These are phyloP conservation scores for Corythoichthys haematopterus DNA, from an alignment of 2,113 vertebrate species.

Conservation along the genomic window DNA sequence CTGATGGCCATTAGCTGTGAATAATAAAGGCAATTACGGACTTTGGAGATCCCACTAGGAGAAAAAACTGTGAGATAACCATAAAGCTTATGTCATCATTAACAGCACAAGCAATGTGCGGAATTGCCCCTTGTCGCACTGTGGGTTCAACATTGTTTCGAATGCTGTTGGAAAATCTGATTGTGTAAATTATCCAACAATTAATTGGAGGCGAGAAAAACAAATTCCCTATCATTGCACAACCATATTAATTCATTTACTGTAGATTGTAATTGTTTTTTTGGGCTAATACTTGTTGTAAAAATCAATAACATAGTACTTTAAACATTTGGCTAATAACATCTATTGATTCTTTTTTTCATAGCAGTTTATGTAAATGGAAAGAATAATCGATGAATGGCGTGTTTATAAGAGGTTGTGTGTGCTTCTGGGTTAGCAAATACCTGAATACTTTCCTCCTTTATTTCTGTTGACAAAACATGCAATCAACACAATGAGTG, in stretches of 20 bases:
- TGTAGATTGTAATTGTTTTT: slow-evolving; percentile 36
- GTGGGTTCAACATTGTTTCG: slow-evolving; percentile 37
- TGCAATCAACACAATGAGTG: slow-evolving; percentile 81
- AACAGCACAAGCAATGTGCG: slow-evolving; percentile 19
- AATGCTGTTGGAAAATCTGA: slow-evolving; percentile 18
- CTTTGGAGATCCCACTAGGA: slow-evolving; percentile 36
- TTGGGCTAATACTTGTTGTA: neutral
- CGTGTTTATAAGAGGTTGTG: slow-evolving; percentile 1
- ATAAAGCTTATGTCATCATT: slow-evolving; percentile 42
- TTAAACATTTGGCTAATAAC: slow-evolving; percentile 27
- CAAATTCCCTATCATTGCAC: slow-evolving; percentile 33
- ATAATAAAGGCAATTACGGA: slow-evolving; percentile 53
- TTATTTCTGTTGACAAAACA: slow-evolving; percentile 96
- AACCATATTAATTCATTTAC: slow-evolving; percentile 21
- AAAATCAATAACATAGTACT: slow-evolving; percentile 1
- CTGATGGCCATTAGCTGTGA: slow-evolving; percentile 55
- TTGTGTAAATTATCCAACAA: slow-evolving; percentile 35
- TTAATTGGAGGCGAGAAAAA: slow-evolving; percentile 36
- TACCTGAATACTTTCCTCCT: slow-evolving; percentile 98
- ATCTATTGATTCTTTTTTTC: slow-evolving; percentile 40
- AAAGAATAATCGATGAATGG: slow-evolving; percentile 26
- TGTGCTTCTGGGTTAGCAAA: slow-evolving; percentile 26
- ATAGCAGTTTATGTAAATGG: slow-evolving; percentile 31
- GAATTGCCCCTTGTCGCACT: slow-evolving; percentile 50
- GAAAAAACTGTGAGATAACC: slow-evolving; percentile 37